Conservation (phyloP, 2,113 vertebrate species). For the Neodontobutis hainanensis region DNA sequence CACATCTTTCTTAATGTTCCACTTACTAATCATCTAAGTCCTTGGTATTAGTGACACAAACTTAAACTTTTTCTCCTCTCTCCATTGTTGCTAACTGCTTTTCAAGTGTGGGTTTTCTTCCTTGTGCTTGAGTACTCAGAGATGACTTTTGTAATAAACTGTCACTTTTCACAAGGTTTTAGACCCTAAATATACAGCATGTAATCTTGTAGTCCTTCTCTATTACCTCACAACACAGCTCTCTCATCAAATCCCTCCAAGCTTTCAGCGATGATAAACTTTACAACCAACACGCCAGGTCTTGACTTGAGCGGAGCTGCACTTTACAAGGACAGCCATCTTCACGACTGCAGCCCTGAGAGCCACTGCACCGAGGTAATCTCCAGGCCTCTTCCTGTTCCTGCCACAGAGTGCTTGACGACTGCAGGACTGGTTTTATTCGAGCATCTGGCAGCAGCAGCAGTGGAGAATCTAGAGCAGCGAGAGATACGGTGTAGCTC, state of each 20-base stretch:
- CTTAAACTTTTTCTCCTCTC: too few relatives aligned
- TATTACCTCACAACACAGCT: neutral
- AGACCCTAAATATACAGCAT: neutral
- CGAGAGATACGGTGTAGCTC: constrained; percentile 14
- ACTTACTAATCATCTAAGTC: too few relatives aligned
- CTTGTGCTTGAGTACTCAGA: too few relatives aligned
- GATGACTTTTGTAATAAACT: neutral
- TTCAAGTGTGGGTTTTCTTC: too few relatives aligned
- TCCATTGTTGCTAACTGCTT: too few relatives aligned
- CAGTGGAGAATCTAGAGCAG: constrained; percentile 42
- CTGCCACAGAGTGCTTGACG: constrained; percentile 5
- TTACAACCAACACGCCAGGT: constrained; percentile 50
- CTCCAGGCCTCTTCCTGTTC: neutral
- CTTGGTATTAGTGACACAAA: too few relatives aligned
- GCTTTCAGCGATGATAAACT: constrained; percentile 58
- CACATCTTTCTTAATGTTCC: too few relatives aligned
- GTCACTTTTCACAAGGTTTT: neutral
- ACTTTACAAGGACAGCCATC: constrained; percentile 9
- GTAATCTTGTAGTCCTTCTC: neutral
- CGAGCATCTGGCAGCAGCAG: constrained; percentile 12
- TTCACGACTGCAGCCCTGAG: constrained; percentile 22
- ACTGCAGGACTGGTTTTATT: constrained; percentile 30
- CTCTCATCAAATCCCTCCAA: constrained; percentile 50
- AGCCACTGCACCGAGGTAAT: constrained; percentile 10
- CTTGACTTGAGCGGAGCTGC: constrained; percentile 30